Base-by-base conservation (phyloP, 92 coral and sea anemone genomes). In the Diadumene lineata region DNA sequence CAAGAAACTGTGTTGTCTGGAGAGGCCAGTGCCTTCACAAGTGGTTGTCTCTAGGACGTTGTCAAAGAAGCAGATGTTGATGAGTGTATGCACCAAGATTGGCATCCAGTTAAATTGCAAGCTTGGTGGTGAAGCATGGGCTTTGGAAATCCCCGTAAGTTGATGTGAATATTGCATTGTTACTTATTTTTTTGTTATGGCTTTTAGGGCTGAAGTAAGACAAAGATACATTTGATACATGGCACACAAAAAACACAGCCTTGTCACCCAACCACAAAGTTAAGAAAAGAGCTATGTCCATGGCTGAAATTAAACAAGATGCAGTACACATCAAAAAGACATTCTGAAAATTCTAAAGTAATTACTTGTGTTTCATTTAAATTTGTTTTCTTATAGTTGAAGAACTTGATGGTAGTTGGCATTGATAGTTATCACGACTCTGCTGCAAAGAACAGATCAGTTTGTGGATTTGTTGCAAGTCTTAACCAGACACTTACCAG, bases 71-170 rank as follows among this genome's bases (percentile, higher is more conserved):
- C 97, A 92, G 79, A 96, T 92, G 97, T 67, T 96, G 85, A 96
- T 96, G 99, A 86, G 93, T 77, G 99, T 96, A 0, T 88, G 90
- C 46, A 96, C 99, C 44, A 96, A 96, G 83, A 96, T 96, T 82
- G 97, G 93, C 21, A 96, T 96, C 23, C 99, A 96, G 76, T 70
- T 96, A 43, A 96, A 96, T 76, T 88, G 93, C 31, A 96, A 96
- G 74, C 72, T 96, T 26, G 99, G 99, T 56, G 99, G 99, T 23
- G 99, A 96, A 75, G 99, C 92, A 0, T 96, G 99, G 99, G 99
- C 99, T 0, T 62, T 92, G 16, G 99, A 96, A 51, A 92, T 96
- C 25, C 99, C 99, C 8, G 97, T 91, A 74, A 73, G 88, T 87
- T 15, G 1, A 31, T 23, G 2, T 53, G 6, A 21, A 4, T 53